Evolutionary conservation across 2,113 vertebrate genomes (phyloP), one percentile per base, ranked within the genome.

Genomic region (Hypomesus transpacificus): DNA sequence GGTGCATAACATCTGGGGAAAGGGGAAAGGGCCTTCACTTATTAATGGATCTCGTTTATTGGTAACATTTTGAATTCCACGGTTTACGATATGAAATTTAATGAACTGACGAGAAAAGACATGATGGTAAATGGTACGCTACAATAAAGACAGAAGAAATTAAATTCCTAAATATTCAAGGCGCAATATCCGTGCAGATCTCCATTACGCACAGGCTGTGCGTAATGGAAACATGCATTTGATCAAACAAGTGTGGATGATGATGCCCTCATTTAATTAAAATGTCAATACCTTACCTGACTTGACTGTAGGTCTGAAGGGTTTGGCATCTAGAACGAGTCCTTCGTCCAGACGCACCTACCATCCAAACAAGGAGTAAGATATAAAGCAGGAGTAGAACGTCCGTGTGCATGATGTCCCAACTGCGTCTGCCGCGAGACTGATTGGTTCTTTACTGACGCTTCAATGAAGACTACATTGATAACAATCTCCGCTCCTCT

Each of bases 341-440:
- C 20, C 54, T 74, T 83, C 87, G 89, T 80, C 89, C 91, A 79
- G 92, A 92, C 81, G 90, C 86, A 24, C 77, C 87, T 75, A 92
- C 84, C 84, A 91, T 80, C 88, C 91, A 94, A 59, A 87, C 82
- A 86, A 94, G 93, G 80, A 94, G 84, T 80, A 90, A 80, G 73
- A 91, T 94, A 84, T 92, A 83, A 26, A 26, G 24, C 77, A 96
- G 82, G 68, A 95, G 82, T 17, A 94, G 78, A 73, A 93, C 77
- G 65, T 93, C 91, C 86, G 90, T 90, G 85, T 85, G 90, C 93
- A 97, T 95, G 85, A 88, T 93, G 80, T 64, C 69, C 75, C 52
- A 57, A 72, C 68, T 64, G 39, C 8, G 39, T 46, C 39, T 46
- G 60, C 66, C n/a, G 57, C 13, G 54, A 46, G 59, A 71, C 14